Base-by-base conservation (phyloP, 92 coral and sea anemone species). In the Epizoanthus rinbou region DNA sequence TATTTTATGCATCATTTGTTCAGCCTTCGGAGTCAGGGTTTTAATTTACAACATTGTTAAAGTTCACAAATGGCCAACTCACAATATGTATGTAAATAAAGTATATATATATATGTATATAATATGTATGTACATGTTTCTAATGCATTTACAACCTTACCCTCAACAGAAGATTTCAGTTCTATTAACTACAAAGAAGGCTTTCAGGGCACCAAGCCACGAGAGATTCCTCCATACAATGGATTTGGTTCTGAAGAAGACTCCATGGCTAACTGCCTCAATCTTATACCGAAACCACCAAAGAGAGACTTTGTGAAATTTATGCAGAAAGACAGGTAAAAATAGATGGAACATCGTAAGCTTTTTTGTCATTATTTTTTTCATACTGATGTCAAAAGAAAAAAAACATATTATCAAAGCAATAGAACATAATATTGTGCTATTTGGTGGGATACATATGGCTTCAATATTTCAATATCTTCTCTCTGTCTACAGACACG, bases 171-270 rank as follows among this genome's bases (percentile, higher is more conserved):
- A 81, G 80, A 88, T 58, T 95, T 95, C 85, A 88, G 84, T 15
- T 79, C 90, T 47, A 91, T 95, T 89, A 88, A 91, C 24, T 90
- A 79, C 88, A 93, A 93, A 82, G 95, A 97, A 13, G 92, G 89
- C 39, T 92, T 92, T 21, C 67, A 82, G 67, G 89, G 79, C 18
- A 47, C 89, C 72, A 91, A 84, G 28, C 75, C 90, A 21, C 91
- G 98, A 19, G 95, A 93, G 82, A 93, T 95, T 67, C 98, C 98
- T 16, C 98, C 98, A 6, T 95, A 91, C 74, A 95, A 95, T 90
- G 98, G 98, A 28, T 95, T 95, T 91, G 98, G 98, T 43, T 93
- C 98, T 47, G 98, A 95, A 60, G 98, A 93, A 59, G 98, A 95
- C 88, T 95, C 98, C 1, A 88, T 95, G 57, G 93, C 95, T 62